These are phyloP conservation scores for Hafferia zeledoni DNA, from an alignment of 2,797 vertebrate genomes.

Conservation along the genomic window DNA sequence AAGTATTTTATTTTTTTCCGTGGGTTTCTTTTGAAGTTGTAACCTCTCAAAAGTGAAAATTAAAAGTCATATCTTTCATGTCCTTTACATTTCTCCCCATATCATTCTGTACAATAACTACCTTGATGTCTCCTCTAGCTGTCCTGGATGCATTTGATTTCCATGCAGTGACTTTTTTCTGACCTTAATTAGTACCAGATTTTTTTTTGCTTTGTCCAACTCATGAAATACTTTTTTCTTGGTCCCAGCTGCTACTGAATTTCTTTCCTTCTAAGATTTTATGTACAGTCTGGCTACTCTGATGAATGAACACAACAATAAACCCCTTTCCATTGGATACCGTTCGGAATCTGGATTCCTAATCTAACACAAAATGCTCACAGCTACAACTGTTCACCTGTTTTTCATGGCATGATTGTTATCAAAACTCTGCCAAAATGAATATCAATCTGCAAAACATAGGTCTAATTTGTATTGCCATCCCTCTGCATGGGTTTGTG, in stretches of 20 bases:
- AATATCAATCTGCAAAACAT: neutral
- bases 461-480: neutral
- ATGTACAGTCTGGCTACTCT: neutral
- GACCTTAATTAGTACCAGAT: neutral
- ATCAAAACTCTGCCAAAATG: neutral
- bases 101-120: neutral
- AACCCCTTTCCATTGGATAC: neutral
- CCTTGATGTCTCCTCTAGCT: neutral
- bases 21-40: constrained; percentile 36
- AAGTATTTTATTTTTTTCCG: constrained; percentile 39
- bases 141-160: neutral
- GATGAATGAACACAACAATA: neutral
- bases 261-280: neutral
- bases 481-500: neutral
- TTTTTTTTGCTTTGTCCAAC: neutral
- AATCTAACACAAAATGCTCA: neutral
- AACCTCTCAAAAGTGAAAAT: constrained; percentile 16
- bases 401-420: neutral
- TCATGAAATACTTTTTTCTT: neutral
- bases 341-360: neutral
- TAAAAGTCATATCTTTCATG: neutral
- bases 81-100: constrained; percentile 1
- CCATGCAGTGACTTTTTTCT: neutral
- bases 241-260: neutral
- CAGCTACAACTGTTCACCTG: neutral